These are phyloP conservation scores for Sorex maritimensis DNA, from an alignment of 2,797 vertebrate species.

Conservation along the genomic window DNA sequence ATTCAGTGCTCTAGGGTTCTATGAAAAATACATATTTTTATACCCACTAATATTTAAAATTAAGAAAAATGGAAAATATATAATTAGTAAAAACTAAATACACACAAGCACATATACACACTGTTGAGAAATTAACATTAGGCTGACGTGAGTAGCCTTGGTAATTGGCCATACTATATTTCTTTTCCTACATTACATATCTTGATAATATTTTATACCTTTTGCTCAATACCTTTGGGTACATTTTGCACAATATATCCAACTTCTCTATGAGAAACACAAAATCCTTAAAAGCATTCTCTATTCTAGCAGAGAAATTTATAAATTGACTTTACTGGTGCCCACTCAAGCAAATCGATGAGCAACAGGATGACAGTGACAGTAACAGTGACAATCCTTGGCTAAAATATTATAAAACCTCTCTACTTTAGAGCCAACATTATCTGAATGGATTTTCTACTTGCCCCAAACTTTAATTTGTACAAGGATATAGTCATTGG, in stretches of 20 bases:
- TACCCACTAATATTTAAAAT: conserved; percentile 28
- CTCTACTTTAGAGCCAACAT: neutral
- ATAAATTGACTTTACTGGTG: neutral
- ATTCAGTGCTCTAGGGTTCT: neutral
- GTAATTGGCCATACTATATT: neutral
- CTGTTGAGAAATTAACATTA: neutral
- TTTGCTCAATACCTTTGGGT: neutral
- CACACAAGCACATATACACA: neutral
- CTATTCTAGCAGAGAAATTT: neutral
- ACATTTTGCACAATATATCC: conserved; percentile 10
- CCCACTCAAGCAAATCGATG: too few relatives aligned
- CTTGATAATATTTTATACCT: neutral
- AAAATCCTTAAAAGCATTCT: conserved; percentile 9
- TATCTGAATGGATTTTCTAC: neutral
- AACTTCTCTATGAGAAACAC: conserved; percentile 45
- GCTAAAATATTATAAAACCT: neutral
- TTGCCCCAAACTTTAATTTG: conserved; percentile 41
- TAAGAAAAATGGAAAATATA: neutral
- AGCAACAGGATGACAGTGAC: too few relatives aligned
- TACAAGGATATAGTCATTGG: neutral
- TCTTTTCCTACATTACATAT: neutral
- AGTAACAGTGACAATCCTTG: neutral
- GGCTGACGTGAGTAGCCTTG: neutral
- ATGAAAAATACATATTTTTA: neutral
- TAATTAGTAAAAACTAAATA: neutral